A percentile compares a stretch with the other conserved stretches of the same genome.
Evolutionary conservation across 2,113 vertebrate species (phyloP).

Genomic region (Cinclus mexicanus): DNA sequence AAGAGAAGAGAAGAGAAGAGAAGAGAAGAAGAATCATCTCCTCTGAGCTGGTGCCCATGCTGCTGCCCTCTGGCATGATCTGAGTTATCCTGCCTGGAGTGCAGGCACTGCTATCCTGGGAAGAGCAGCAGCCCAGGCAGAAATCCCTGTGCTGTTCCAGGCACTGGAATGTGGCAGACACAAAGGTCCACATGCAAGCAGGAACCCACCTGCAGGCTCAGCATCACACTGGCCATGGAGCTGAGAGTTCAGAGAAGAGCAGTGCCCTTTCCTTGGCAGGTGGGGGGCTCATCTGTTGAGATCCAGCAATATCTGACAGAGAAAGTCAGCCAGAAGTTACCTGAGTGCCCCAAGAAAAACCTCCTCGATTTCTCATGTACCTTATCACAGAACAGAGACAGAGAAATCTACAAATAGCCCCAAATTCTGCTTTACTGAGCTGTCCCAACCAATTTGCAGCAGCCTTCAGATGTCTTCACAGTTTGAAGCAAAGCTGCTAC

Average conservation of each 20-base stretch:
- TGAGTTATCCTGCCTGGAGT: not conserved
- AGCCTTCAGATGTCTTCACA: not conserved
- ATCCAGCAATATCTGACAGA: not conserved
- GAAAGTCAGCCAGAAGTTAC: not conserved
- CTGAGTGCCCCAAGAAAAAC: not conserved
- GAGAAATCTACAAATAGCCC: not conserved
- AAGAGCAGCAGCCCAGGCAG: not conserved
- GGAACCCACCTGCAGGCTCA: not conserved
- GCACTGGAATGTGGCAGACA: not conserved
- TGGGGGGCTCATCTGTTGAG: not conserved
- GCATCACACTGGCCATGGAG: rapidly evolving
- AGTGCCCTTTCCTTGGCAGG: too few relatives aligned
- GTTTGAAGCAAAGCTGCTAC: not conserved
- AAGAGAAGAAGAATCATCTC: not conserved
- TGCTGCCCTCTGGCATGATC: not conserved
- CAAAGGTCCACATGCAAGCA: rapidly evolving
- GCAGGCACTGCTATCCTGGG: too few relatives aligned
- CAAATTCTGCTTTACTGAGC: not conserved
- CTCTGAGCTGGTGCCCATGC: not conserved
- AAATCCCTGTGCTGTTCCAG: not conserved
- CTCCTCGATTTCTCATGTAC: not conserved
- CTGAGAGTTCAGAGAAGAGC: not conserved
- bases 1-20: not conserved
- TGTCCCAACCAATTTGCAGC: not conserved
- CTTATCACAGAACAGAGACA: not conserved